Base-by-base conservation (phyloP, 2,888 invertebrate genomes). In the Liopterus haemorrhoidalis region DNA sequence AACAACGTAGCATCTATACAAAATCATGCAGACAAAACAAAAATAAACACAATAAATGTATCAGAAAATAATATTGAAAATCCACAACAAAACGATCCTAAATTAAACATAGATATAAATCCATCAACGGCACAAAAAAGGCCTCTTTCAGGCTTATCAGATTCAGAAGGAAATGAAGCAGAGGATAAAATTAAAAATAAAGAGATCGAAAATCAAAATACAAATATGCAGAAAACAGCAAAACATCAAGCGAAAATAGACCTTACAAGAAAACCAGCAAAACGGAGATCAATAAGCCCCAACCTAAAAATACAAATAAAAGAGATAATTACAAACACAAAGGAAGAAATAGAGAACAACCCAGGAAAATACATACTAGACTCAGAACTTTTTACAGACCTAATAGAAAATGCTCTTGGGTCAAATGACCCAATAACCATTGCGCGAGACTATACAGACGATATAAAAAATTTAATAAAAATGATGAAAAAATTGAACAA, bases 351-450 rank as follows among this genome's bases (percentile, higher is more conserved):
- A 11, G 25, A 37, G 8, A 12, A 4, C 22, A 37, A 37, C 15
- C 37, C 37, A 37, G n/a, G n/a, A 6, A 37, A 37, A 12, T 24
- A 37, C 32, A 14, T 37, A 21, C 14, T 37, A 37, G 12, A 22
- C 11, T 37, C 6, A 15, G 37, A 21, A 21, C n/a, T 24, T 12
- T 24, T 37, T 4, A 37, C 22, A 37, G 15, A 3, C 11, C 25
- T 37, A 14, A 12, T 37, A 22, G 37, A 37, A 14, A 16, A 37
- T 9, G 24, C 15, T 11, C 14, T 24, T 24, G 37, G 37, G 12
- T 14, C 14, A 9, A 12, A 12, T 12, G 24, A 37, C 5, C 25
- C 22, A 37, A 5, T 36, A 20, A 4, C 9, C 5, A 36, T 36
- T n/a, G 22, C 22, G 5, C 4, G 20, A 36, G 18, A 20, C 9